Conservation (phyloP, 2,888 invertebrate species). For the Eilema griseolum region DNA sequence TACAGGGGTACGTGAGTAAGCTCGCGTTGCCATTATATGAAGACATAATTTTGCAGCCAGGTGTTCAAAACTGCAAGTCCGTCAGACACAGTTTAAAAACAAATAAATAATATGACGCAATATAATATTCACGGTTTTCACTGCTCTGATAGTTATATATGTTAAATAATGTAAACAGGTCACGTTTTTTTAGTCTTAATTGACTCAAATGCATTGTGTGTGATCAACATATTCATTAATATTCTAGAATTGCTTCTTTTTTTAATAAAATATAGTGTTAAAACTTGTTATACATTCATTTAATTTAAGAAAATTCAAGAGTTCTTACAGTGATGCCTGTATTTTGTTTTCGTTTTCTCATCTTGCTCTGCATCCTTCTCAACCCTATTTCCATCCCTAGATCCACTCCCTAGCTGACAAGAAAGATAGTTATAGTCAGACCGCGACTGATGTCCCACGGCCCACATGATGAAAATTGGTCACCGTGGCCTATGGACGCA, state of each 20-base stretch:
- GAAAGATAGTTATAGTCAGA: too few relatives aligned
- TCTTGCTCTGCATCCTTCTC: neutral
- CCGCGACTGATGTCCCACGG: too few relatives aligned
- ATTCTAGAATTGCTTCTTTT: slow-evolving; percentile 3
- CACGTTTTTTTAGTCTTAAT: slow-evolving; percentile 25
- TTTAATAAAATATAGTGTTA: neutral
- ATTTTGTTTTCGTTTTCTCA: neutral
- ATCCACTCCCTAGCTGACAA: neutral
- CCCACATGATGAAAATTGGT: too few relatives aligned
- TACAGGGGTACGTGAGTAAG: too few relatives aligned
- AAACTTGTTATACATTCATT: neutral
- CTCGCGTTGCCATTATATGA: neutral
- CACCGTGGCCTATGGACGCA: too few relatives aligned
- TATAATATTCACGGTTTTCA: slow-evolving; percentile 35
- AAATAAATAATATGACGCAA: slow-evolving; percentile 41
- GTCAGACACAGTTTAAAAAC: slow-evolving; percentile 8
- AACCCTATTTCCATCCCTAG: neutral
- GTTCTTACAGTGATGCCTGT: neutral
- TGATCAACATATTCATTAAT: slow-evolving; percentile 5
- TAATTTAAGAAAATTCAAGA: neutral
- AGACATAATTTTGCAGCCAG: neutral
- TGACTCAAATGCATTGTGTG: slow-evolving; percentile 33
- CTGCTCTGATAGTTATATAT: slow-evolving; percentile 41
- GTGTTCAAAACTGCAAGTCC: neutral
- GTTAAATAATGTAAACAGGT: slow-evolving; percentile 44